Evolutionary conservation across 1,140 invertebrate genomes (phyloP).

Genomic region (Scaptomyza hsui): DNA sequence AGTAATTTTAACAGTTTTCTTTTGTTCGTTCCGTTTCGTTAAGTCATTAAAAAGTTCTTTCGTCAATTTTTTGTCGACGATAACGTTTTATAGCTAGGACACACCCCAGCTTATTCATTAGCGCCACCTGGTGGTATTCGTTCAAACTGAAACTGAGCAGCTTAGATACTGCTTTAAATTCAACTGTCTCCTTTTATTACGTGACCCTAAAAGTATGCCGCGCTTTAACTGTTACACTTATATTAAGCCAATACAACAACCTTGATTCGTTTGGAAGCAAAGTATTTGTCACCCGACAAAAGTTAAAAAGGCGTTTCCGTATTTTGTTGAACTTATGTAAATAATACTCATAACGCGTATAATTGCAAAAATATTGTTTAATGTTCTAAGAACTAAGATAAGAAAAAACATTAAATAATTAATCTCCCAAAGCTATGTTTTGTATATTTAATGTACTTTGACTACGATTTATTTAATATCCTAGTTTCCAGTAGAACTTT

Average conservation of each 20-base stretch:
- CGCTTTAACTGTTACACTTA: no score
- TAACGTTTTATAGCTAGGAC: neutral
- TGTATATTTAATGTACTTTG: no score
- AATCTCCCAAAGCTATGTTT: no score
- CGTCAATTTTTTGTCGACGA: constrained; percentile 1
- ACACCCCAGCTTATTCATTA: neutral
- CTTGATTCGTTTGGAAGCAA: neutral
- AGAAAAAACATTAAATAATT: no score
- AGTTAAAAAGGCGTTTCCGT: neutral
- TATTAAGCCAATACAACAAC: neutral
- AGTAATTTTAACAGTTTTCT: neutral
- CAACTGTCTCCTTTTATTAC: neutral
- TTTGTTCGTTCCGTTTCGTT: neutral
- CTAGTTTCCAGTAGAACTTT: no score
- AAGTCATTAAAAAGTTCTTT: neutral
- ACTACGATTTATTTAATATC: no score
- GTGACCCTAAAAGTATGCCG: neutral
- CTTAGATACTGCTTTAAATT: no score
- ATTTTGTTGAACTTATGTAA: no score
- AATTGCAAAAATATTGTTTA: no score
- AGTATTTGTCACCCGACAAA: neutral
- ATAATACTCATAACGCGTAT: no score
- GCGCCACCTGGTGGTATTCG: neutral
- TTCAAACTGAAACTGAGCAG: no score
- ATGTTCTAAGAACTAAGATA: no score